phyloP scores from a whole-genome alignment of 2,113 vertebrate species.

The Ctenodactylus gundi region DNA sequence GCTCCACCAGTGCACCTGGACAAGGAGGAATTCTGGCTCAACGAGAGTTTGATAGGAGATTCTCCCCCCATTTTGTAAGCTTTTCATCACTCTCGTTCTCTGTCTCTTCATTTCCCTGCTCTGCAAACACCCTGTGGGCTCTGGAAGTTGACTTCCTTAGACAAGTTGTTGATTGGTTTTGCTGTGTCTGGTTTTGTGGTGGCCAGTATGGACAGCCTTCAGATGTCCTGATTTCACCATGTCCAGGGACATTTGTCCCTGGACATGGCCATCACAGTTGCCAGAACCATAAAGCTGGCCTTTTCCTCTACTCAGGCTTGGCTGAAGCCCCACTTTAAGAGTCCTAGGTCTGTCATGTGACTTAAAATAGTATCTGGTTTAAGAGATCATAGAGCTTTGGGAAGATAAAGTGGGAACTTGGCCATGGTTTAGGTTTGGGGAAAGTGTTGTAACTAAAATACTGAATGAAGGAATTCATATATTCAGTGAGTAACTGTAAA shows the following conservation, averaged over 20 bases:
- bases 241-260: background rate
- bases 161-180: background rate
- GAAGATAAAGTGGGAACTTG: background rate
- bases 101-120: background rate
- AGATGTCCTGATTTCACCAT: background rate
- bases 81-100: background rate
- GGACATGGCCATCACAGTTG: background rate
- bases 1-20: constrained; percentile 95
- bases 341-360: background rate
- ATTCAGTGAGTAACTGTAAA: background rate
- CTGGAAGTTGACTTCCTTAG: background rate
- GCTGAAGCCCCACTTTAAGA: background rate
- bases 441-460: background rate
- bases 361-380: background rate
- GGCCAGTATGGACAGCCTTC: background rate
- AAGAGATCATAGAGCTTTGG: background rate
- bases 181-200: background rate
- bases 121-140: background rate
- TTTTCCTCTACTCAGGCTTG: background rate
- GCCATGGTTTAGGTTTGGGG: background rate
- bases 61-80: constrained; percentile 98
- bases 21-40: constrained; percentile 97
- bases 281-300: background rate
- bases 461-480: background rate
- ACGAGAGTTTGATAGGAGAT: constrained; percentile 94